Conservation (phyloP, 2,888 invertebrate genomes). For the Drosophila cracens region DNA sequence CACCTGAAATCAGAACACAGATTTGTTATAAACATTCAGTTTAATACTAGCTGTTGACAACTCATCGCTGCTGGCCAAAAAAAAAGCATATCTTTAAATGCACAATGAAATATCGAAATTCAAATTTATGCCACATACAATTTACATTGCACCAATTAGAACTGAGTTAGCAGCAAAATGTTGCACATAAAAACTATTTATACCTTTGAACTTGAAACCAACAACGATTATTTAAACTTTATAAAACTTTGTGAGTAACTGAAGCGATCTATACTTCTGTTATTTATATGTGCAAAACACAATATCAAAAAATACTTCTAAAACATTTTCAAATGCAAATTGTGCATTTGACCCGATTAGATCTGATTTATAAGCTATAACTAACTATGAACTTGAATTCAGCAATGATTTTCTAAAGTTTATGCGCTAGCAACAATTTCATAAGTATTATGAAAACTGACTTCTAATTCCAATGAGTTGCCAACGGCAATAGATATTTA, state of each 20-base stretch:
- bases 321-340: neutral
- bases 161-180: neutral
- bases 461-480: neutral
- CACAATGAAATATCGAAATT: neutral
- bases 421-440: neutral
- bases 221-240: neutral
- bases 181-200: neutral
- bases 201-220: neutral
- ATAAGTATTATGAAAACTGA: neutral
- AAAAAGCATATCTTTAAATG: neutral
- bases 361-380: neutral
- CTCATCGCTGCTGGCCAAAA: neutral
- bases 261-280: neutral
- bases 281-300: neutral
- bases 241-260: neutral
- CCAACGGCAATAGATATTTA: neutral
- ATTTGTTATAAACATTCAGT: neutral
- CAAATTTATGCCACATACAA: neutral
- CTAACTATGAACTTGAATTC: neutral
- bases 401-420: neutral
- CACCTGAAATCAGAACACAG: conserved; percentile 26
- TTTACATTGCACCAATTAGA: neutral
- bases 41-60: neutral
- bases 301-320: neutral
- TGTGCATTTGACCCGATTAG: neutral